A percentile compares a stretch with the other conserved stretches of the same genome.
Conservation (phyloP, 2,113 vertebrate genomes). For the Pachyramphus minor region DNA sequence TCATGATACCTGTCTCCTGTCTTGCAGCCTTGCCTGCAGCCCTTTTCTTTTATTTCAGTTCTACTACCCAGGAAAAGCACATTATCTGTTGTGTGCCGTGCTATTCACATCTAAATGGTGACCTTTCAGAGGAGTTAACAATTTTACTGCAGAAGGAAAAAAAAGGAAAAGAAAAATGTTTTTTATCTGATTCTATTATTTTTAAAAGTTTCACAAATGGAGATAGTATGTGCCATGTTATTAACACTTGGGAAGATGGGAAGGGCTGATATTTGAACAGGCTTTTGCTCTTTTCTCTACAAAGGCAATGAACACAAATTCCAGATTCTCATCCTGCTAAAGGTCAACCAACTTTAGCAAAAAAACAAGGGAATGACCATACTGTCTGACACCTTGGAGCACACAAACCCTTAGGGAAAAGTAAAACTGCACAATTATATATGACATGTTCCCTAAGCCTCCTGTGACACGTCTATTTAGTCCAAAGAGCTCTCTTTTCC, state of each 20-base stretch:
- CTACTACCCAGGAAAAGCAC: not conserved
- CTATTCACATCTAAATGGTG: not conserved
- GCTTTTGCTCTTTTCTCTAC: not conserved
- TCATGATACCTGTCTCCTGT: not conserved
- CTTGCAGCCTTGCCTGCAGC: not conserved
- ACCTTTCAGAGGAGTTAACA: constrained; percentile 3
- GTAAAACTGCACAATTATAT: not conserved
- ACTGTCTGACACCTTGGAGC: not conserved
- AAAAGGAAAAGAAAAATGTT: not conserved
- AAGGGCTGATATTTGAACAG: not conserved
- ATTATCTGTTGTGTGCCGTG: not conserved
- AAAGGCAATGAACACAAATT: not conserved
- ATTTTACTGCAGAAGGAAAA: not conserved
- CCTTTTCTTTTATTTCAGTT: not conserved
- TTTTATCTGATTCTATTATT: not conserved
- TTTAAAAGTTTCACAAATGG: not conserved
- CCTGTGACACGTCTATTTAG: not conserved
- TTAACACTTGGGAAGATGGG: not conserved
- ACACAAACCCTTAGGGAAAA: not conserved
- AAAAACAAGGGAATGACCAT: not conserved
- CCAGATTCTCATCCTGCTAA: not conserved
- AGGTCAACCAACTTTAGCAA: not conserved
- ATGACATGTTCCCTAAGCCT: not conserved
- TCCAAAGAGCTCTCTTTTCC: not conserved
- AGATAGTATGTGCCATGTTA: not conserved